These are phyloP conservation scores for Alitta virens DNA, from an alignment of 2,888 invertebrate genomes.

Conservation along the genomic window DNA sequence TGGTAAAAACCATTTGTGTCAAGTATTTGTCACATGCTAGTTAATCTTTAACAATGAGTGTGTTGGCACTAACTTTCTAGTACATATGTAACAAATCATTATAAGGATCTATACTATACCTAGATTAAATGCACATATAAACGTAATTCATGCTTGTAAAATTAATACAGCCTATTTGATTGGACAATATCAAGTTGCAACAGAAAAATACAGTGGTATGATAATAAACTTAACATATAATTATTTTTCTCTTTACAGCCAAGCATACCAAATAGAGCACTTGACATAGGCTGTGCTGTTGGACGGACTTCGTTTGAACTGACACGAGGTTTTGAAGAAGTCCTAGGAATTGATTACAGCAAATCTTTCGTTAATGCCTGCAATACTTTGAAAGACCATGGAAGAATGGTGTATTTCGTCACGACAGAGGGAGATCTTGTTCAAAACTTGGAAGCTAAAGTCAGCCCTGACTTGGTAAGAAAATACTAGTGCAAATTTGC, in stretches of 20 bases:
- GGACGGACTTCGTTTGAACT: conserved; percentile 54
- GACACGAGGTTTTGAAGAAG: conserved; percentile 41
- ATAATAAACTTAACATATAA: too few species aligned
- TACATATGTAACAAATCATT: too few species aligned
- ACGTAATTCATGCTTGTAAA: too few species aligned
- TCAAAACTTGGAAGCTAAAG: conserved; percentile 36
- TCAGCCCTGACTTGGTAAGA: conserved; percentile 42
- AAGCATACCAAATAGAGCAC: conserved; percentile 39
- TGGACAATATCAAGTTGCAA: too few species aligned
- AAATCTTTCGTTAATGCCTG: conserved; percentile 50
- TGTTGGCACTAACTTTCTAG: too few species aligned
- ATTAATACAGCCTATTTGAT: too few species aligned
- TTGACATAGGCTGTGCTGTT: conserved; percentile 56
- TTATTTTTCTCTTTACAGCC: conserved; percentile 11
- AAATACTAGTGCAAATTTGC: neutral
- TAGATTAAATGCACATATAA: too few species aligned
- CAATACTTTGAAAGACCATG: conserved; percentile 39
- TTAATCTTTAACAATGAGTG: too few species aligned
- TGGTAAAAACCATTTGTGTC: too few species aligned
- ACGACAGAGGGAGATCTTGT: conserved; percentile 49
- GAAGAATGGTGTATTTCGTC: conserved; percentile 40
- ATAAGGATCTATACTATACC: too few species aligned
- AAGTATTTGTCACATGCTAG: too few species aligned
- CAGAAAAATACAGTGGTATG: too few species aligned
- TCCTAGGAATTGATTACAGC: conserved; percentile 54